phyloP scores from a whole-genome alignment of 2,113 vertebrate genomes.

The Thinocorus orbignyianus region DNA sequence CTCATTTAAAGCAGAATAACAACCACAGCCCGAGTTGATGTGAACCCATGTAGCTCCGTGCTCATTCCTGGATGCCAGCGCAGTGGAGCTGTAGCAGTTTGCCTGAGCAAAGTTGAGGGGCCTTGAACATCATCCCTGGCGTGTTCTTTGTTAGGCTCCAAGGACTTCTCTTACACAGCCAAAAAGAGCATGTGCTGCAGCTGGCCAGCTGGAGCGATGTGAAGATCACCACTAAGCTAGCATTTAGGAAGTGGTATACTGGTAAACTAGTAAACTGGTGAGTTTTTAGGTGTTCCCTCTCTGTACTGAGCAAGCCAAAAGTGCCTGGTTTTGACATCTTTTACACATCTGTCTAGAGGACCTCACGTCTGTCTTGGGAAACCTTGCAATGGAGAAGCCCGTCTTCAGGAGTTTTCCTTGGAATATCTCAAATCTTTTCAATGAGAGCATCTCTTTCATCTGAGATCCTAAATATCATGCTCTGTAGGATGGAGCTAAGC shows the following conservation, averaged over 20 bases:
- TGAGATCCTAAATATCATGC: neutral
- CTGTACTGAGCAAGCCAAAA: neutral
- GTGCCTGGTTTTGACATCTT: neutral
- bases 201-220: neutral
- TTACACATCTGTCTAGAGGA: neutral
- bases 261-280: neutral
- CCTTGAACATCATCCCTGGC: neutral
- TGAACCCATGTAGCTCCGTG: neutral
- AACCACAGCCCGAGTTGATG: neutral
- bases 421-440: neutral
- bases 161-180: neutral
- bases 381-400: neutral
- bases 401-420: neutral
- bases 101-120: neutral
- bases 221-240: neutral
- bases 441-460: neutral
- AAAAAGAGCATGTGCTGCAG: rapidly evolving
- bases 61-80: neutral
- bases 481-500: neutral
- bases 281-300: neutral
- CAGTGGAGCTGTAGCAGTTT: neutral
- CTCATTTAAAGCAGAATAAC: neutral
- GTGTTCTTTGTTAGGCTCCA: neutral
- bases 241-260: rapidly evolving
- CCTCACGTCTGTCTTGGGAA: neutral